Base-by-base conservation (phyloP, 2,888 invertebrate species). In the Parochlus steinenii region DNA sequence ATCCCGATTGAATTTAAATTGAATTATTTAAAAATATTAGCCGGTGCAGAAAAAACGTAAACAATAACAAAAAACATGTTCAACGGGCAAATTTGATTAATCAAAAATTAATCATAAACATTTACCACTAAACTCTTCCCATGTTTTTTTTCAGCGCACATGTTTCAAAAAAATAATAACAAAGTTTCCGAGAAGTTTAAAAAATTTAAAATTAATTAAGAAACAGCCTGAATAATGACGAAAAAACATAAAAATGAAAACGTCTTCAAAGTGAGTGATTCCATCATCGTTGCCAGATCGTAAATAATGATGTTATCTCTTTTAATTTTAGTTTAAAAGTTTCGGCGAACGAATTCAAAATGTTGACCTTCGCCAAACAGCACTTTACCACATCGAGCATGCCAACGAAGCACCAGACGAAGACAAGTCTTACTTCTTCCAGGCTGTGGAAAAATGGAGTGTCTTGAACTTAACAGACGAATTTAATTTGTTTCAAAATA, bases 401-500 rank as follows among this genome's bases (percentile, higher is more conserved):
- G 70, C 68, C 43, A 74, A 86, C 53, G 67, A 71, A 43, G 64
- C 69, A 7, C 72, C 73, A 6, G 54, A 53, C 38, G 76, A 74
- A 44, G 75, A 75, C 34, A 62, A 75, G 48, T 83, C 87, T 0
- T 76, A 75, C 52, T 90, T 95, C 54, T 67, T 74, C 46, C 71
- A 85, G 53, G 71, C 83, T 1, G 55, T 92, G 15, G 71, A 75
- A 42, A 92, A 92, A 65, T 95, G 92, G 90, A 72, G 73, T 49
- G 80, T 77, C 3, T 66, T 92, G 15, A 92, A 93, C 58, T 66
- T 86, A 41, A 81, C 87, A 0, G 74, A 83, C 46, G 76, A 79
- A 49, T 92, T 78, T 55, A 69, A 72, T 30, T 65, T 68, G 34
- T 83, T 93, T 47, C 70, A 74, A 41, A 74, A 71, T 43, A 77